These are phyloP conservation scores for Aleiodes alternator DNA, from an alignment of 2,888 invertebrate genomes.

Conservation along the genomic window DNA sequence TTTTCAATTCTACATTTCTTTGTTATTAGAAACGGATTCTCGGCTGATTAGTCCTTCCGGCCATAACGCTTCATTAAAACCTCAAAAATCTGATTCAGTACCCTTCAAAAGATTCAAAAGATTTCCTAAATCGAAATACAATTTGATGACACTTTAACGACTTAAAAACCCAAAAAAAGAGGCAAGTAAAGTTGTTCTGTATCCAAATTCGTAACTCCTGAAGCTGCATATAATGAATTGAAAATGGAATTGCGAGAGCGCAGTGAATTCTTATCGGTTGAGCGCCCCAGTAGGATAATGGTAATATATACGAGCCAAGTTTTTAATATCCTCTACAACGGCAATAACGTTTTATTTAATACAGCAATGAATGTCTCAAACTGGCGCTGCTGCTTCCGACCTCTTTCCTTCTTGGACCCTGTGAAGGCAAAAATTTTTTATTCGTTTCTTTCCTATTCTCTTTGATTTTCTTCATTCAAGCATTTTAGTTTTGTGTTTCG, in stretches of 20 bases:
- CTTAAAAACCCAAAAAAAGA: not conserved
- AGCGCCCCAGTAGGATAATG: conserved; percentile 29
- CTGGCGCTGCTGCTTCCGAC: conserved; percentile 39
- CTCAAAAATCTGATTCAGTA: too few relatives aligned
- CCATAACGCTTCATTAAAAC: too few relatives aligned
- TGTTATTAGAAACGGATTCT: too few relatives aligned
- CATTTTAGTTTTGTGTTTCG: conserved; percentile 7
- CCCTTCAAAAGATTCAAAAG: too few relatives aligned
- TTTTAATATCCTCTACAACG: conserved; percentile 54
- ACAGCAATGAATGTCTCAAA: conserved; percentile 51
- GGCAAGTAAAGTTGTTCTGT: not conserved
- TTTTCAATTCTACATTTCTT: too few relatives aligned
- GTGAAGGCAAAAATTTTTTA: conserved; percentile 23
- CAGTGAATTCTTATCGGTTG: conserved; percentile 33
- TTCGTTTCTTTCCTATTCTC: conserved; percentile 13
- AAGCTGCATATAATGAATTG: conserved; percentile 17
- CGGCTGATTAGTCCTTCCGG: too few relatives aligned
- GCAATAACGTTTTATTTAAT: conserved; percentile 54
- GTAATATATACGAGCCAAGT: conserved; percentile 43
- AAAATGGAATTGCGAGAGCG: conserved; percentile 8
- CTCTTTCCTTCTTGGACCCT: conserved; percentile 35
- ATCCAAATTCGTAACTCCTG: conserved; percentile 14
- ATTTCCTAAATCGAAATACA: too few relatives aligned
- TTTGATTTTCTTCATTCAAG: conserved; percentile 36
- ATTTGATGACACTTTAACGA: too few relatives aligned